These are phyloP conservation scores for Umimayanthus kanabou DNA, from an alignment of 92 coral and sea anemone species.

Conservation along the genomic window DNA sequence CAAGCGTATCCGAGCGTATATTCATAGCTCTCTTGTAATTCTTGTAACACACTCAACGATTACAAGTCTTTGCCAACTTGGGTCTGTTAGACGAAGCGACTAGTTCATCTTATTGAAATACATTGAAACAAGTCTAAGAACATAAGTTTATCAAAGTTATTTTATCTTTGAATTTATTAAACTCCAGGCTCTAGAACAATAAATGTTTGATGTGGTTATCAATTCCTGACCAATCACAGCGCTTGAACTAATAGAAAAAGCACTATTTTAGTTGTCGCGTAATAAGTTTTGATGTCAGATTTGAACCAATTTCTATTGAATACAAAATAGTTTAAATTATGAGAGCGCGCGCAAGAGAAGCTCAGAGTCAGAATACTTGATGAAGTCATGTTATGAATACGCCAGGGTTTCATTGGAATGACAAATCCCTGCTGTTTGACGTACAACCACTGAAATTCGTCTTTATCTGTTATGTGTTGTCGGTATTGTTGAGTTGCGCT, in stretches of 20 bases:
- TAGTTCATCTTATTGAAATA: neutral
- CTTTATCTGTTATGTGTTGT: neutral
- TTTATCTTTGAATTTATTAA: constrained; percentile 37
- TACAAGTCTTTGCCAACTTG: neutral
- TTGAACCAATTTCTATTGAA: constrained; percentile 42
- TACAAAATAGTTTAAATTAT: constrained; percentile 35
- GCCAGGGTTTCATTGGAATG: neutral
- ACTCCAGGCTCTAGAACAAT: constrained; percentile 35
- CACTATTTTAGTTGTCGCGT: constrained; percentile 22
- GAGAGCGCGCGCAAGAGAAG: neutral
- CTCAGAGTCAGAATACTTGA: constrained; percentile 3
- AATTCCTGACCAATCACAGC: neutral
- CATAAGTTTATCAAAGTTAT: constrained; percentile 29
- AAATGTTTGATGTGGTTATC: constrained; percentile 33
- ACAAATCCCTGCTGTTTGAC: neutral
- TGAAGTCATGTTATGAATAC: constrained; percentile 14
- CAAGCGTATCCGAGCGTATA: too few relatives aligned
- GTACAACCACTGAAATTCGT: neutral
- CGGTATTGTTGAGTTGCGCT: neutral
- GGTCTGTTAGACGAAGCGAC: neutral
- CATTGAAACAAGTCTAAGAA: constrained; percentile 13
- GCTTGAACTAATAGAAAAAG: constrained; percentile 25
- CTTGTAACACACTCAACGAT: neutral
- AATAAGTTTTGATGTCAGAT: constrained; percentile 31
- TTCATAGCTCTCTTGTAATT: too few relatives aligned